Evolutionary conservation across 2,888 invertebrate species (phyloP), one percentile per base, ranked within the genome.

Genomic region (Agonopterix alstromeriana): DNA sequence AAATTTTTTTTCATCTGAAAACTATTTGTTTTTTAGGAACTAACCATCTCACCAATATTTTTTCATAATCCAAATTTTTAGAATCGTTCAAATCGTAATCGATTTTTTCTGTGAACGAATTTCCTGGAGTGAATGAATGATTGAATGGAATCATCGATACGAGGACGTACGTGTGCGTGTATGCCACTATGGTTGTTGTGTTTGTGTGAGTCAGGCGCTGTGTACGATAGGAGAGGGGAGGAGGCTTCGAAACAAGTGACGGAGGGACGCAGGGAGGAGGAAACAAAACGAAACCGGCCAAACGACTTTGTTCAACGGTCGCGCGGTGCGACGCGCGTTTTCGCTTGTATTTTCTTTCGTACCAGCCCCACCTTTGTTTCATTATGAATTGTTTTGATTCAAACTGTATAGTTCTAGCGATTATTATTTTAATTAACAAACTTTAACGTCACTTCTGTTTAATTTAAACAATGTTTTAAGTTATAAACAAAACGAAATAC

Each of bases 301-400:
- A 84, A 86, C 87, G 68, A 78, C 86, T 85, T 78, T 77, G 76
- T 77, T 67, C 85, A 87, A 87, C 88, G 87, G 88, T 83, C 82
- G 86, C 71, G 73, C 77, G 61, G 71, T 58, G 65, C 73, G 76
- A 84, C 81, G 81, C 72, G 73, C 74, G 80, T 77, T 68, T 75
- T 82, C 79, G 80, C 68, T 69, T 70, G 73, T 64, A 61, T 67
- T 52, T 79, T 80, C 68, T 69, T 70, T 73, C 65, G 63, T 66
- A 11, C 11, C n/a, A 52, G 72, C 81, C 82, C 82, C 80, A 79
- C 86, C 87, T 86, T 87, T 85, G 84, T 84, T 79, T 76, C 76
- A 69, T 63, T 71, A 75, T 71, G 70, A 66, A 71, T 73, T 76
- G 63, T 76, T 73, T 69, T 66, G 51, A 58, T 67, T 57, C 54